phyloP scores from a whole-genome alignment of 1,140 invertebrate species.

The Hypothenemus hampei region DNA sequence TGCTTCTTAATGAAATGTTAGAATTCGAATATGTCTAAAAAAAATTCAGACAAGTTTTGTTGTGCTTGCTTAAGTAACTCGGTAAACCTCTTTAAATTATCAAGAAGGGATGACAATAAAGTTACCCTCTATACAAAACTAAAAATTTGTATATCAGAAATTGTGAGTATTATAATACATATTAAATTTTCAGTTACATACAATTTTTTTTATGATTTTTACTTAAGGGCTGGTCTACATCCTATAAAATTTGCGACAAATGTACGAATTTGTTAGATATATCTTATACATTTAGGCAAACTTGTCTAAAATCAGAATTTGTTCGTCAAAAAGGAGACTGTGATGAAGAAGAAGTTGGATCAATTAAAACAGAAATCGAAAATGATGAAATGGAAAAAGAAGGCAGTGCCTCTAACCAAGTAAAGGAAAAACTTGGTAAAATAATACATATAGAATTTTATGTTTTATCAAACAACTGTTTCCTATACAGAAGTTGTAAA shows the following conservation, averaged over 20 bases:
- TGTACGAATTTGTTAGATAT: slow-evolving; percentile 30
- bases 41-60: slow-evolving; percentile 12
- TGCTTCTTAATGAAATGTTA: neutral
- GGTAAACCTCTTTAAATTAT: slow-evolving; percentile 21
- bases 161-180: slow-evolving; percentile 25
- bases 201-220: neutral
- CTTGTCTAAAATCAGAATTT: slow-evolving; percentile 24
- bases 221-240: slow-evolving; percentile 27
- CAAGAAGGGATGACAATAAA: slow-evolving; percentile 21
- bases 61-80: slow-evolving; percentile 26
- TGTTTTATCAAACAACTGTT: no score
- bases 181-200: neutral
- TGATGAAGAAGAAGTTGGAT: neutral
- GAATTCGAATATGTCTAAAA: slow-evolving; percentile 15
- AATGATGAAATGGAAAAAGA: neutral
- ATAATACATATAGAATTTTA: no score
- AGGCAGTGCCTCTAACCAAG: neutral
- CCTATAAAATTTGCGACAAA: slow-evolving; percentile 26
- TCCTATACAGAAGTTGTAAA: slow-evolving; percentile 4
- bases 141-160: slow-evolving; percentile 27
- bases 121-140: slow-evolving; percentile 24
- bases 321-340: slow-evolving; percentile 9
- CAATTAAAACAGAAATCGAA: neutral
- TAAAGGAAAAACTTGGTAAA: no score
- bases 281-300: slow-evolving; percentile 27